Evolutionary conservation across 1,140 invertebrate genomes (phyloP).

Genomic region (Eupeodes corollae): DNA sequence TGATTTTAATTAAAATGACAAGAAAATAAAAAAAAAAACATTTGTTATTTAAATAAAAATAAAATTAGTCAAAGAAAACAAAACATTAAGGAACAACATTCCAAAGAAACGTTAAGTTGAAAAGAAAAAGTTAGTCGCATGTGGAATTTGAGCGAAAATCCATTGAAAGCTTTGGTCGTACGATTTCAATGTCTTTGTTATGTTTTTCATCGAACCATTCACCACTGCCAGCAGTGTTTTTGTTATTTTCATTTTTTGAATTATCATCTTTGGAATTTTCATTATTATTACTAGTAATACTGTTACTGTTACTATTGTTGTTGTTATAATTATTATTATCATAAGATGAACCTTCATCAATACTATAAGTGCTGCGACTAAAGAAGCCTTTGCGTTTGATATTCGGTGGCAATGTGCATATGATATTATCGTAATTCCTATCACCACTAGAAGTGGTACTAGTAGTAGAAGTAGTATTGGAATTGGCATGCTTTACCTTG

Average conservation of each 20-base stretch:
- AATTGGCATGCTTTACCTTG: conserved; percentile 26
- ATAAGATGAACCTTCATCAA: conserved; percentile 7
- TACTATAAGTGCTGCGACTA: conserved; percentile 19
- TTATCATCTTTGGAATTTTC: conserved; percentile 1
- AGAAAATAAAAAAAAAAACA: no score
- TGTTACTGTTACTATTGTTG: neutral
- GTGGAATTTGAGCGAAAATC: conserved; percentile 11
- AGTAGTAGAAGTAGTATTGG: conserved; percentile 12
- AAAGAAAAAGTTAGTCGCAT: conserved; percentile 5
- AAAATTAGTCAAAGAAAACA: no score
- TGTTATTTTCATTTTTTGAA: neutral
- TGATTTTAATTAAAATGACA: no score
- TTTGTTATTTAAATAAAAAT: no score
- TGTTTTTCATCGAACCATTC: neutral
- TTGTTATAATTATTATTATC: neutral
- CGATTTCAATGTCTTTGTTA: conserved; percentile 3
- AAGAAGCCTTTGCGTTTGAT: conserved; percentile 10
- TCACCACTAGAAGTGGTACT: conserved; percentile 16
- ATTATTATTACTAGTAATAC: neutral
- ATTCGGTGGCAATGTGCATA: conserved; percentile 9
- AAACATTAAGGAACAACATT: no score
- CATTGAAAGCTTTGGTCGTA: conserved; percentile 6
- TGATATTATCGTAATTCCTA: conserved; percentile 8
- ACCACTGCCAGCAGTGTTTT: conserved; percentile 1
- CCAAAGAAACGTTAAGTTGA: no score